phyloP scores from a whole-genome alignment of 2,113 vertebrate species.

The Anguilla japonica region DNA sequence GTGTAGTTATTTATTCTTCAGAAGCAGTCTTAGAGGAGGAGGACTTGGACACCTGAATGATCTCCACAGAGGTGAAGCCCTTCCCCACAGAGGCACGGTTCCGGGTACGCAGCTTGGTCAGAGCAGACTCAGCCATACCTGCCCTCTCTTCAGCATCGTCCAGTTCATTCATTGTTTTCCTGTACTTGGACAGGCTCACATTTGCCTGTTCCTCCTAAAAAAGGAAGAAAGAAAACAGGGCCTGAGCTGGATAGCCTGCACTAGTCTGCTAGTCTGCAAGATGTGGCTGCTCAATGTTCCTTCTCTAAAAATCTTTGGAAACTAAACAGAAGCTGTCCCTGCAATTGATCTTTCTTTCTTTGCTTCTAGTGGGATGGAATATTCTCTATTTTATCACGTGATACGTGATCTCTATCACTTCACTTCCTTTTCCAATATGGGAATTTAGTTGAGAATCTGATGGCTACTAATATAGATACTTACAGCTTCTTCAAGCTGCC shows the following conservation, averaged over 20 bases:
- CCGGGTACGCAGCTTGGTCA: conserved; percentile 62
- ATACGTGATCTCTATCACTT: no score
- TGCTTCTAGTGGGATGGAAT: no score
- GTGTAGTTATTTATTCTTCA: conserved; percentile 42
- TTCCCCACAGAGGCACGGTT: conserved; percentile 53
- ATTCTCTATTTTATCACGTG: neutral
- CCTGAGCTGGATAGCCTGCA: neutral
- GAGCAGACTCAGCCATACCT: conserved; percentile 52
- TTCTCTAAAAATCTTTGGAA: neutral
- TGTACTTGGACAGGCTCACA: conserved; percentile 63
- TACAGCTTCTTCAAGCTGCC: conserved; percentile 63
- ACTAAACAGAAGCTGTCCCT: neutral
- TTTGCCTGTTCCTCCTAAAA: conserved; percentile 67
- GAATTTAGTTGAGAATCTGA: neutral
- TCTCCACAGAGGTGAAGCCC: conserved; percentile 62
- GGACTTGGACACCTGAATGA: conserved; percentile 61
- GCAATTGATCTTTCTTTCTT: no score
- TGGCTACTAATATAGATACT: neutral
- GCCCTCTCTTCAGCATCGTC: conserved; percentile 62
- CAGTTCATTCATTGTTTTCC: conserved; percentile 49
- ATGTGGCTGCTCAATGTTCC: neutral
- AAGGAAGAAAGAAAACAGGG: neutral
- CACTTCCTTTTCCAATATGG: neutral
- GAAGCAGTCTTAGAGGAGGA: conserved; percentile 45
- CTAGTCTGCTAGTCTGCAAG: neutral